phyloP scores from a whole-genome alignment of 2,888 invertebrate genomes.

The Nephrocerus scutellatus region DNA sequence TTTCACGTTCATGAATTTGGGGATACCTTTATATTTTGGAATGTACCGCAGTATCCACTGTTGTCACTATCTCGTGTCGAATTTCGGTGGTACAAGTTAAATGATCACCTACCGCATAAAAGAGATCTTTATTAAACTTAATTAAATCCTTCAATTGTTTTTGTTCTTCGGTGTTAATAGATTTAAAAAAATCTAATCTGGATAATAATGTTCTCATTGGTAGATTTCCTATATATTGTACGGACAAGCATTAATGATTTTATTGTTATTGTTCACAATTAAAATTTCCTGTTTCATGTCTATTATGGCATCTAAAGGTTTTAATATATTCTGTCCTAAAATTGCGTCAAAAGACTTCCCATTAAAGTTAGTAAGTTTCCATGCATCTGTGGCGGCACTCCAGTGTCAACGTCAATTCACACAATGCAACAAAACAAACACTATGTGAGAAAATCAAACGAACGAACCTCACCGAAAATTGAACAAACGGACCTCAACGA shows the following conservation, averaged over 20 bases:
- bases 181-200: not conserved
- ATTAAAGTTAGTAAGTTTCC: slow-evolving; percentile 8
- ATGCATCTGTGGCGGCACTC: too few species aligned
- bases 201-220: slow-evolving; percentile 1
- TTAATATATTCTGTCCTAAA: slow-evolving; percentile 11
- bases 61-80: slow-evolving; percentile 1
- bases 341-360: slow-evolving; percentile 8
- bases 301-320: slow-evolving; percentile 7
- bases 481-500: too few species aligned
- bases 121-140: slow-evolving; percentile 1
- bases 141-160: too few species aligned
- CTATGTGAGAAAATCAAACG: too few species aligned
- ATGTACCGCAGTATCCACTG: slow-evolving; percentile 1
- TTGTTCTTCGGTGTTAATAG: too few species aligned
- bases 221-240: slow-evolving; percentile 1
- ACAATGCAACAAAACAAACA: too few species aligned
- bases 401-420: too few species aligned
- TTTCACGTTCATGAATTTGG: slow-evolving; percentile 11
- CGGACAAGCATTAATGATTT: slow-evolving; percentile 1
- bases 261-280: slow-evolving; percentile 1
- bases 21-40: slow-evolving; percentile 8
- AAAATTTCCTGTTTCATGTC: slow-evolving; percentile 2
- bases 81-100: not conserved
- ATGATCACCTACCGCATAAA: slow-evolving; percentile 1
- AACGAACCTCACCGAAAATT: too few species aligned